A percentile compares a stretch with the other conserved stretches of the same genome.
Conservation (phyloP, 2,113 vertebrate species). For the Xyliphius kryptos region DNA sequence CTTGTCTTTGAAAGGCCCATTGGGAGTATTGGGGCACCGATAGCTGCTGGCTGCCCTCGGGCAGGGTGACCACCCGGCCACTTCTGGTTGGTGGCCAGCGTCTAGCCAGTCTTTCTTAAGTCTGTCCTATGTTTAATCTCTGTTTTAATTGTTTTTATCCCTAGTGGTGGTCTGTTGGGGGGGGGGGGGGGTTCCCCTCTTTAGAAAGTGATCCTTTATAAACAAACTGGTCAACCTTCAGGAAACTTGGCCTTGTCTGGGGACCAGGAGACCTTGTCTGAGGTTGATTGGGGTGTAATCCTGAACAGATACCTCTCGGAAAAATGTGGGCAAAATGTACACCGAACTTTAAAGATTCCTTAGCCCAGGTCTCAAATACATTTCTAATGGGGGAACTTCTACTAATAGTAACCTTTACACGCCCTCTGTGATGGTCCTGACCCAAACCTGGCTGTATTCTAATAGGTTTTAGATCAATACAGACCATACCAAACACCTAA, state of each 20-base stretch:
- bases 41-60: slow-evolving; percentile 36
- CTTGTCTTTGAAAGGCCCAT: slow-evolving; percentile 33
- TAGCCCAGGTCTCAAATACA: background rate
- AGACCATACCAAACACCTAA: background rate
- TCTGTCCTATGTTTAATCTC: background rate
- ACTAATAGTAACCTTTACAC: slow-evolving; percentile 18
- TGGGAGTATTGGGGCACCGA: slow-evolving; percentile 35
- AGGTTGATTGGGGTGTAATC: background rate
- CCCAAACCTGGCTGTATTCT: background rate
- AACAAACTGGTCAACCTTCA: slow-evolving; percentile 33
- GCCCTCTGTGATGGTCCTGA: slow-evolving; percentile 19
- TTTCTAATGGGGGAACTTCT: background rate
- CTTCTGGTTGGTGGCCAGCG: slow-evolving; percentile 36
- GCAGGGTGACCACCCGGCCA: slow-evolving; percentile 23
- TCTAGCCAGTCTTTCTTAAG: slow-evolving; percentile 16
- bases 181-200: background rate
- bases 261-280: slow-evolving; percentile 37
- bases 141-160: slow-evolving; percentile 8
- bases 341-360: slow-evolving; percentile 4
- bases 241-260: slow-evolving; percentile 44
- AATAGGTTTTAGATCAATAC: background rate
- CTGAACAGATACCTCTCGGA: background rate
- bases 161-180: slow-evolving; percentile 31
- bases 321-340: slow-evolving; percentile 13
- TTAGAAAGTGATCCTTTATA: slow-evolving; percentile 38